Evolutionary conservation across 1,140 invertebrate genomes (phyloP).

Genomic region (Aphaenogaster floridana): DNA sequence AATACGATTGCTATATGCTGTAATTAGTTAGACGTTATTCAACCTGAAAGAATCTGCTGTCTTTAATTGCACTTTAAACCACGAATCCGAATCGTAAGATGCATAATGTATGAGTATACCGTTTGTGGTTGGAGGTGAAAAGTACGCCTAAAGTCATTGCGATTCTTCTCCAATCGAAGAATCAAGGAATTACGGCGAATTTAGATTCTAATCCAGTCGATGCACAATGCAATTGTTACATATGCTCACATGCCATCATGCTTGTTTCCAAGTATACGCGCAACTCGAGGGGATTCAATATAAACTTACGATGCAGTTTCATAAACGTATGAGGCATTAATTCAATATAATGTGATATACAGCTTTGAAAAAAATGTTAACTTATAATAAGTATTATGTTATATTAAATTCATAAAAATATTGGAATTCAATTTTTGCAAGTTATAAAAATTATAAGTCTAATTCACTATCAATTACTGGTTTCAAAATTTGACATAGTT

Average conservation of each 20-base stretch:
- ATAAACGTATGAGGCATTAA: neutral
- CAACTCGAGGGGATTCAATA: constrained; percentile 59
- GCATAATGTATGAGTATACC: constrained; percentile 64
- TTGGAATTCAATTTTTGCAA: neutral
- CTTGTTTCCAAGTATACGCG: constrained; percentile 70
- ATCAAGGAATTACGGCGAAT: constrained; percentile 76
- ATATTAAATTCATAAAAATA: neutral
- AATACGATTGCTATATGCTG: neutral
- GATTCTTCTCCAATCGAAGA: constrained; percentile 72
- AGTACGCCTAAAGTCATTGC: constrained; percentile 72
- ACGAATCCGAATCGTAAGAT: constrained; percentile 59
- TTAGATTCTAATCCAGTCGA: constrained; percentile 74
- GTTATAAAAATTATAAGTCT: neutral
- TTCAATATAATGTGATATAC: neutral
- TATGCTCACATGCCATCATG: constrained; percentile 76
- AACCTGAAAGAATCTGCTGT: constrained; percentile 42
- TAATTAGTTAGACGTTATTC: constrained; percentile 47
- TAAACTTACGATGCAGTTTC: constrained; percentile 36
- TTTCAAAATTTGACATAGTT: constrained; percentile 12
- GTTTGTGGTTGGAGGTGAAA: constrained; percentile 72
- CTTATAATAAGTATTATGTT: neutral
- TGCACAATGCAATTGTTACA: constrained; percentile 75
- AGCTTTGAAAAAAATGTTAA: neutral
- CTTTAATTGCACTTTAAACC: constrained; percentile 61
- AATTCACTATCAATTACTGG: neutral